Evolutionary conservation across 2,797 vertebrate species (phyloP), one percentile per base, ranked within the genome.

Genomic region (Lemur catta): DNA sequence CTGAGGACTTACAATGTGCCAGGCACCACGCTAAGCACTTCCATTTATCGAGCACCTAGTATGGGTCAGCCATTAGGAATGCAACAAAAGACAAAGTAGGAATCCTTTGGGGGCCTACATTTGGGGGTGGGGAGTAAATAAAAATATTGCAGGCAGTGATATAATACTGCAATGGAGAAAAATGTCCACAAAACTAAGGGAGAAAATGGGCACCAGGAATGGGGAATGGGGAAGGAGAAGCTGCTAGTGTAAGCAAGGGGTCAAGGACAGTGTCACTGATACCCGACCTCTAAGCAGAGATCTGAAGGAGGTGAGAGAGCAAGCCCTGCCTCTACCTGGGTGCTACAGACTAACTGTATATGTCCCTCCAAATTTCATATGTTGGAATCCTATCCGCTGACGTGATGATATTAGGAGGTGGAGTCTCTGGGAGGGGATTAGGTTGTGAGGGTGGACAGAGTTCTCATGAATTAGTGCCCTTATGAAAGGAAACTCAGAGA

Each of bases 291-390:
- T 74, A n/a, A 55, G 26, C 9, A 57, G 72, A 69, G 10, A 63
- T 20, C 52, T 15, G 22, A n/a, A 93, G 18, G 18, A 33, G 12
- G 4, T 4, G 2, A 79, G 41, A 30, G 0, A 2, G 0, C 1
- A 9, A n/a, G 2, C 5, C 22, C 26, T 2, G 0, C 1, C 2
- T 22, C 38, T 20, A 1, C 13, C 43, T 14, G 12, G 43, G 20
- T 55, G 38, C 15, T 67, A 8, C 3, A 57, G 26, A 84, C 0
- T 7, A 28, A 89, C 18, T 9, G 15, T 13, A 28, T 14, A 15
- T 18, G 28, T 55, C n/a, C 3, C 28, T 33, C 48, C n/a, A 28
- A 52, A 41, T 41, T 22, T 22, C 20, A 2, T 35, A 18, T 43
- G 26, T 20, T 63, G 43, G 30, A 38, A 43, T 59, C 7, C 35